These are phyloP conservation scores for Eleutherodactylus coqui DNA, from an alignment of 2,797 vertebrate genomes.

Conservation along the genomic window DNA sequence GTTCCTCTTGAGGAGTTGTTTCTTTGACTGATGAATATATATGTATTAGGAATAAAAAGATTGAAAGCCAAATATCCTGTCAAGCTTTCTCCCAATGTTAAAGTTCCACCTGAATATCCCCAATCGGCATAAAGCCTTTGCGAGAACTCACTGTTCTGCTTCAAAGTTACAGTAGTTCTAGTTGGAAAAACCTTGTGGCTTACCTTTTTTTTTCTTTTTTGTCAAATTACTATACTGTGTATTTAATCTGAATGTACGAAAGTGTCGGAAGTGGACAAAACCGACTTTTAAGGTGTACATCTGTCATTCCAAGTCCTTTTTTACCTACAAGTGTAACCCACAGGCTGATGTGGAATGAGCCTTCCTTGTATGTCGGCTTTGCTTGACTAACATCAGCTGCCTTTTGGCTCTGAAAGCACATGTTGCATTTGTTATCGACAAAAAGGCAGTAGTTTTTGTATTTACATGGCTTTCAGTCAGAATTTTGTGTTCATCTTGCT, in stretches of 20 bases:
- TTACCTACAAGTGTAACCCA: neutral
- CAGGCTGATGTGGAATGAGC: neutral
- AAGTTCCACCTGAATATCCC: slow-evolving; percentile 83
- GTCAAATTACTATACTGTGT: slow-evolving; percentile 67
- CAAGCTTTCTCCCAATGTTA: slow-evolving; percentile 80
- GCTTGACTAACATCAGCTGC: neutral
- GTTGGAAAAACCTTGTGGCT: slow-evolving; percentile 69
- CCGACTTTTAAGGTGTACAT: slow-evolving; percentile 67
- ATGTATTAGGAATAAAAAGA: slow-evolving; percentile 79
- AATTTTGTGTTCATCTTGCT: neutral
- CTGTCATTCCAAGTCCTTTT: too few species aligned
- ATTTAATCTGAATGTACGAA: slow-evolving; percentile 64
- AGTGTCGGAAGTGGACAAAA: slow-evolving; percentile 73
- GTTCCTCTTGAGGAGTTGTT: slow-evolving; percentile 76
- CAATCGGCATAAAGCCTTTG: slow-evolving; percentile 81
- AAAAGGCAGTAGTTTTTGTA: too few species aligned
- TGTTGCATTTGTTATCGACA: neutral
- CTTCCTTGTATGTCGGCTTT: neutral
- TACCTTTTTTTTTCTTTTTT: too few species aligned
- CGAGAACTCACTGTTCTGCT: slow-evolving; percentile 79
- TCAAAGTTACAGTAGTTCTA: slow-evolving; percentile 75
- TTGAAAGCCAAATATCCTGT: slow-evolving; percentile 83
- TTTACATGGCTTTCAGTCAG: too few species aligned
- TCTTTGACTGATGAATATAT: slow-evolving; percentile 77
- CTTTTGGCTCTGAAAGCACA: neutral